These are phyloP conservation scores for Bombus sylvicola DNA, from an alignment of 1,140 invertebrate species.

Conservation along the genomic window DNA sequence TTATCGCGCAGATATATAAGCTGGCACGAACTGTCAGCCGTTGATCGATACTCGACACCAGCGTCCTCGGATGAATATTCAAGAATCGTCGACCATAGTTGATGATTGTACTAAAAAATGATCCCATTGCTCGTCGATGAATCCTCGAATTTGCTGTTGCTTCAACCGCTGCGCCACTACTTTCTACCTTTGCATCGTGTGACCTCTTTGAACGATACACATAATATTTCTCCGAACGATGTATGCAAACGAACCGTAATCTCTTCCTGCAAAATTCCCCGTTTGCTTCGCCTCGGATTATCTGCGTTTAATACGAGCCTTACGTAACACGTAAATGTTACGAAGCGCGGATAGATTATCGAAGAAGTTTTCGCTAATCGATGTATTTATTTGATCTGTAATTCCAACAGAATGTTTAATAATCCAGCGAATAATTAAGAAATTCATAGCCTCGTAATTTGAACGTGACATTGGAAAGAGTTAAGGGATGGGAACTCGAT, in stretches of 20 bases:
- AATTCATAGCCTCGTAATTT: neutral
- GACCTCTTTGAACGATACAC: neutral
- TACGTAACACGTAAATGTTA: neutral
- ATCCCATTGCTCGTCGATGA: constrained; percentile 1
- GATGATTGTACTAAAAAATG: constrained; percentile 26
- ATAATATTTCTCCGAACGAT: neutral
- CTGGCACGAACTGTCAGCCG: constrained; percentile 11
- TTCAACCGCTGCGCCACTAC: neutral
- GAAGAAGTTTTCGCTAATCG: neutral
- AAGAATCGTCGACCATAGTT: neutral
- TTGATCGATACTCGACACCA: neutral
- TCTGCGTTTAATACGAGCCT: neutral
- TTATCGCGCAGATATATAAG: constrained; percentile 32
- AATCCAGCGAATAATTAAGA: neutral
- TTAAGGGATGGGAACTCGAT: neutral
- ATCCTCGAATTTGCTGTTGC: constrained; percentile 5
- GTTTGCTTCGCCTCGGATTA: neutral
- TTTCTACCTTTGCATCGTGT: neutral
- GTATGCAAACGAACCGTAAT: neutral
- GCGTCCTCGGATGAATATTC: constrained; percentile 8
- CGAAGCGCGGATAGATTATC: neutral
- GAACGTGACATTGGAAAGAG: neutral
- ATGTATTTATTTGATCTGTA: neutral
- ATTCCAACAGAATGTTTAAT: neutral
- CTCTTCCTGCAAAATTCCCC: neutral